Conservation (phyloP, 2,113 vertebrate species). For the Aphyosemion australe region DNA sequence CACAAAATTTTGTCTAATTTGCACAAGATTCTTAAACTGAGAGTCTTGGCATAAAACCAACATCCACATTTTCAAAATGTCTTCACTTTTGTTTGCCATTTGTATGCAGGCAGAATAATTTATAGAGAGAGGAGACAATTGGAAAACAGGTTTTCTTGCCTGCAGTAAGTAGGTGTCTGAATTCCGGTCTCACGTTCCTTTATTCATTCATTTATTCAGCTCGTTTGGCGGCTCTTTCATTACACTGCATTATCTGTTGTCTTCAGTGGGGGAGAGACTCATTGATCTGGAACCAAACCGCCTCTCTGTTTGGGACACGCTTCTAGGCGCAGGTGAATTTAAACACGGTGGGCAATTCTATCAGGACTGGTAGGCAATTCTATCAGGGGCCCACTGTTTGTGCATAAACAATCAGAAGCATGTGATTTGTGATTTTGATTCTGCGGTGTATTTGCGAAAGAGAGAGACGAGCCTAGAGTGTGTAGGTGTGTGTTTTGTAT, state of each 20-base stretch:
- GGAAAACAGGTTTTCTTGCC: constrained; percentile 76
- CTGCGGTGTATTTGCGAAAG: constrained; percentile 74
- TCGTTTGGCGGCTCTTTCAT: constrained; percentile 82
- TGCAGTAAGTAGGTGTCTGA: constrained; percentile 77
- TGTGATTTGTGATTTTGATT: constrained; percentile 81
- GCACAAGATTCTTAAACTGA: constrained; percentile 45
- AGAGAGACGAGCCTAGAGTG: constrained; percentile 71
- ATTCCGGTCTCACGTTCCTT: constrained; percentile 79
- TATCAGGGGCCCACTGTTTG: constrained; percentile 79
- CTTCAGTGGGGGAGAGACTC: constrained; percentile 79
- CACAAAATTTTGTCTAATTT: constrained; percentile 30
- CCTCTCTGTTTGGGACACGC: constrained; percentile 80
- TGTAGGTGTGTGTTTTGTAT: constrained; percentile 81
- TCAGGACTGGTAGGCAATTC: constrained; percentile 78
- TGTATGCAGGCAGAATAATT: constrained; percentile 78
- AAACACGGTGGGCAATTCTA: constrained; percentile 79
- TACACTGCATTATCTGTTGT: constrained; percentile 81
- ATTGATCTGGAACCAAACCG: constrained; percentile 81
- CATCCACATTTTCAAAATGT: constrained; percentile 48
- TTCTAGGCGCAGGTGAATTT: constrained; percentile 81
- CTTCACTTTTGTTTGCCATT: constrained; percentile 69
- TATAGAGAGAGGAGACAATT: constrained; percentile 73
- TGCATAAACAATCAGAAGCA: constrained; percentile 80
- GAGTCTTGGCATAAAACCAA: constrained; percentile 42
- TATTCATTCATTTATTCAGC: constrained; percentile 82